These are phyloP conservation scores for Vulpes lagopus DNA, from an alignment of 2,113 vertebrate species.

Conservation along the genomic window DNA sequence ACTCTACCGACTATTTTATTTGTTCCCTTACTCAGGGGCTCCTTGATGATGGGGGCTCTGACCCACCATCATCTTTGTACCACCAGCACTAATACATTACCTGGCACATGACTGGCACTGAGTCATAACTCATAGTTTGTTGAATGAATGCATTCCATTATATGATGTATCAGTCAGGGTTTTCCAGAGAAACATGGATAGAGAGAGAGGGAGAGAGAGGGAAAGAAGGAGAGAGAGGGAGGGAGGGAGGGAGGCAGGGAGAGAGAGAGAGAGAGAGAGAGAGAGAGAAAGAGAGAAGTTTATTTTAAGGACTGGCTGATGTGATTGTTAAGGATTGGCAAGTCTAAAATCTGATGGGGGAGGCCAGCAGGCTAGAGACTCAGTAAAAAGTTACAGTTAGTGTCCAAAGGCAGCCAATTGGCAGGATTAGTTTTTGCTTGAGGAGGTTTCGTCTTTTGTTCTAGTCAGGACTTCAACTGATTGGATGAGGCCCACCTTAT, in stretches of 20 bases:
- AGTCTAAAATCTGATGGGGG: not conserved
- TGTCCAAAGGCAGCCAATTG: not conserved
- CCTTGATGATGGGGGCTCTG: not conserved
- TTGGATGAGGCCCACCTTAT: not conserved
- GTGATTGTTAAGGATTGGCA: not conserved
- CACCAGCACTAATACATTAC: not conserved
- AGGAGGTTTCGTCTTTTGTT: not conserved
- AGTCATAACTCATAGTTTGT: not conserved
- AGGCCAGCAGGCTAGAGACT: not conserved
- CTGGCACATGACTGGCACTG: not conserved
- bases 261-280: not conserved
- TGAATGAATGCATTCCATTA: not conserved
- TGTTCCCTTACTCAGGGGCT: not conserved
- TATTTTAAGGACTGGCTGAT: not conserved
- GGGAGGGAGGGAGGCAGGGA: not conserved
- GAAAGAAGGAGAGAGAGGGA: too few relatives aligned
- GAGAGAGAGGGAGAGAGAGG: not conserved
- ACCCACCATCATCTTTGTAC: not conserved
- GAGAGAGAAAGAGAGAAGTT: not conserved
- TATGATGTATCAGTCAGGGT: not conserved
- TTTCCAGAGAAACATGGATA: not conserved
- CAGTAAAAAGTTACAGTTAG: not conserved
- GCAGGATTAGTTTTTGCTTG: not conserved
- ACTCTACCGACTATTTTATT: not conserved
- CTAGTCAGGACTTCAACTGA: not conserved